phyloP scores from a whole-genome alignment of 2,113 vertebrate genomes.

The Prunella fulvescens region DNA sequence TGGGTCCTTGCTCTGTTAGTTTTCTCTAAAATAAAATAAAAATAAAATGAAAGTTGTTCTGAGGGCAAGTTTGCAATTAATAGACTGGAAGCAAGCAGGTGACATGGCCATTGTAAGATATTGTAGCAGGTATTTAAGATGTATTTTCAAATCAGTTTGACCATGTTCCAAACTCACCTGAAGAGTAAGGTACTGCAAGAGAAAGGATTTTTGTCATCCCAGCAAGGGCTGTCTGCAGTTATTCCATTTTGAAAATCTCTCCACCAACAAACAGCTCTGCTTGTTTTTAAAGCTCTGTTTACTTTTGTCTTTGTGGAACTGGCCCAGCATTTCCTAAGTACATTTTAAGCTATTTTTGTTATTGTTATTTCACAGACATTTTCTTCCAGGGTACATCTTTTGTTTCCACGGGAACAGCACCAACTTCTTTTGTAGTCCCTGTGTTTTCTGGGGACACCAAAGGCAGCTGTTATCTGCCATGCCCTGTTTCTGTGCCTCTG shows the following conservation, averaged over 20 bases:
- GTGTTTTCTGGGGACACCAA: background rate
- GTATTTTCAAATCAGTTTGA: background rate
- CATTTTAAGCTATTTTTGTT: background rate
- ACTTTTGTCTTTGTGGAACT: background rate
- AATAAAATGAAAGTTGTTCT: background rate
- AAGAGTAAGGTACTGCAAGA: background rate
- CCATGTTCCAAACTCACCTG: background rate
- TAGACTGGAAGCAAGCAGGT: background rate
- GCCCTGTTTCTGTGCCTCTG: background rate
- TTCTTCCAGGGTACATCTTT: background rate
- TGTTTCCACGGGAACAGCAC: background rate
- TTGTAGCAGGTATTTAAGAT: background rate
- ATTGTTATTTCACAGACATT: background rate
- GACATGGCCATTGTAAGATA: background rate
- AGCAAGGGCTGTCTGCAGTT: background rate
- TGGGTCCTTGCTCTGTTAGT: background rate
- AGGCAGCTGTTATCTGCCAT: constrained; percentile 17
- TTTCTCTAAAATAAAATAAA: background rate
- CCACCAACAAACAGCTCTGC: background rate
- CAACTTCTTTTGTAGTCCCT: background rate
- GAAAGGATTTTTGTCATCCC: background rate
- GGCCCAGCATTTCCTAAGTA: background rate
- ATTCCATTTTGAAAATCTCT: background rate
- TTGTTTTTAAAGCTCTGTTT: background rate
- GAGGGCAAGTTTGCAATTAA: background rate